phyloP scores from a whole-genome alignment of 2,797 vertebrate species.

The Setipinna tenuifilis region DNA sequence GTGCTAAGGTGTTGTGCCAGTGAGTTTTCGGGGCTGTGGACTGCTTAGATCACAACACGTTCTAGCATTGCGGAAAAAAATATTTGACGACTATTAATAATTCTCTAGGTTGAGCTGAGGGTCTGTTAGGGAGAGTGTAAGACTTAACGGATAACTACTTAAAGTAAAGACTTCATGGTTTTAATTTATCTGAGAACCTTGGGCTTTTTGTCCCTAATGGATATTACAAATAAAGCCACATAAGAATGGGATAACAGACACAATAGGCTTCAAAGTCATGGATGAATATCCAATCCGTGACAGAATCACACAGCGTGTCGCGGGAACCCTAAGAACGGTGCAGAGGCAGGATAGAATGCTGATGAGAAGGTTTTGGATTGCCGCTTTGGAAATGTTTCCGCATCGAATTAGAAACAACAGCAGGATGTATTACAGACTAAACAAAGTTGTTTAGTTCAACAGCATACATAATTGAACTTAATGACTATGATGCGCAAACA shows the following conservation, averaged over 20 bases:
- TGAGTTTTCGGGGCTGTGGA: background rate
- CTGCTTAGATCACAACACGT: background rate
- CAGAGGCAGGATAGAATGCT: background rate
- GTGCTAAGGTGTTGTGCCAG: background rate
- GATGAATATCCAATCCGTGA: background rate
- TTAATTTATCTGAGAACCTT: background rate
- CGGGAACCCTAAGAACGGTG: background rate
- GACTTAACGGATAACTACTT: background rate
- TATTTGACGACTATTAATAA: no score
- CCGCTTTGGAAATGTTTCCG: background rate
- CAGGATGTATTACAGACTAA: slow-evolving; percentile 25
- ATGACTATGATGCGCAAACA: background rate
- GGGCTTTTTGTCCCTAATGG: no score
- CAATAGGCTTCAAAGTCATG: background rate
- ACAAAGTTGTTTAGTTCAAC: slow-evolving; percentile 6
- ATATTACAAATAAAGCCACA: background rate
- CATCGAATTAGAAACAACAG: slow-evolving; percentile 17
- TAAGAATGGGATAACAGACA: background rate
- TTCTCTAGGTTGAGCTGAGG: background rate
- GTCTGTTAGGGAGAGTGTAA: background rate
- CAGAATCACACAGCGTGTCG: background rate
- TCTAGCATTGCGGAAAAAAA: background rate
- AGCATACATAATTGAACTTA: slow-evolving; percentile 6
- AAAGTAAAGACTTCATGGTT: background rate
- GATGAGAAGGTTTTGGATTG: slow-evolving; percentile 15